Base-by-base conservation (phyloP, 2,888 invertebrate species). In the Clostera curtula region DNA sequence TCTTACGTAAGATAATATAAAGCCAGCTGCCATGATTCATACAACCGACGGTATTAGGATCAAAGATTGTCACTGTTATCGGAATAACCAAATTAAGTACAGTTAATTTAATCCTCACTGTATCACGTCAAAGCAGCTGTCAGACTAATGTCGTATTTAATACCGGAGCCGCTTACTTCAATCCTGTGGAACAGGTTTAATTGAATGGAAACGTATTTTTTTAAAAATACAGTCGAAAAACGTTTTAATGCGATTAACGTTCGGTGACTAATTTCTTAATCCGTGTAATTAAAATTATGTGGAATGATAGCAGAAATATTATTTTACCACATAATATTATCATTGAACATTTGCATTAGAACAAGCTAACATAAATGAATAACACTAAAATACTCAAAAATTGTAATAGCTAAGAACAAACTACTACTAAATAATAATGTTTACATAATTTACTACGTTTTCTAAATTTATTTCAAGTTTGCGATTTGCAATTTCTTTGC, bases 21-120 rank as follows among this genome's bases (percentile, higher is more conserved):
- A n/a, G n/a, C n/a, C n/a, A n/a, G n/a, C n/a, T n/a, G n/a, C n/a
- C n/a, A n/a, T n/a, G n/a, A n/a, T n/a, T n/a, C n/a, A n/a, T n/a
- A n/a, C n/a, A n/a, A n/a, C n/a, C n/a, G n/a, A n/a, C n/a, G n/a
- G n/a, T n/a, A n/a, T n/a, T n/a, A n/a, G n/a, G 21, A 19, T 22
- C 25, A 24, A 23, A 15, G 12, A 34, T 39, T 36, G 38, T 43
- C 19, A 36, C 41, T 32, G 43, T 36, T 62, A 74, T 74, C 71
- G 60, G 61, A 66, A 61, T 76, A 76, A 77, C 60, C 55, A 55
- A 54, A 68, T 76, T 73, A 70, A 46, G 47, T 53, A 59, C 76
- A 69, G 59, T 59, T 62, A 67, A 75, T 76, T 75, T 75, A 71
- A 74, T 72, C 60, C 54, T 46, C 58, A 60, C 49, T 58, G 60